Evolutionary conservation across 1,140 invertebrate species (phyloP).

Genomic region (Drosophila tsacasi): DNA sequence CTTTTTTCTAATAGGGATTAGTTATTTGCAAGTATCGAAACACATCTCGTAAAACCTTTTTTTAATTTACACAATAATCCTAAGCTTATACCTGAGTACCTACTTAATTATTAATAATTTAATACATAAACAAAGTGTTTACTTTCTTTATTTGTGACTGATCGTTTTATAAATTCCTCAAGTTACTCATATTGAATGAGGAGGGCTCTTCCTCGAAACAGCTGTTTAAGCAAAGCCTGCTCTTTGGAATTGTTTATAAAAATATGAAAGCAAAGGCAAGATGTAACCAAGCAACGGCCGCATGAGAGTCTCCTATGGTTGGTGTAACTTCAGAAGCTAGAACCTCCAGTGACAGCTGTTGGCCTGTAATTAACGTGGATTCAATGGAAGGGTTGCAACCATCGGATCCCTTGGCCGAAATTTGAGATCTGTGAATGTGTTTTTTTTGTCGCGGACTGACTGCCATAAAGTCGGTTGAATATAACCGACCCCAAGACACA

Average conservation of each 20-base stretch:
- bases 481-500: constrained; percentile 14
- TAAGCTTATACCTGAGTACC: not conserved
- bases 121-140: not conserved
- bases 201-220: not conserved
- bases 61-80: no score
- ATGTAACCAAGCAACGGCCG: not conserved
- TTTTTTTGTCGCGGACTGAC: constrained; percentile 22
- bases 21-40: not conserved
- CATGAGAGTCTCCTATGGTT: not conserved
- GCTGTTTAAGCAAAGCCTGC: constrained; percentile 1
- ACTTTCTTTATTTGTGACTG: not conserved
- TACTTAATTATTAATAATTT: not conserved
- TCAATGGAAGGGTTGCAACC: constrained; percentile 22
- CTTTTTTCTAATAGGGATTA: not conserved
- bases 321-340: constrained; percentile 9
- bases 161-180: not conserved
- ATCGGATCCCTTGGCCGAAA: constrained; percentile 57
- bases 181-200: not conserved
- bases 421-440: constrained; percentile 54
- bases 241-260: constrained; percentile 1
- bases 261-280: not conserved
- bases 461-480: constrained; percentile 58
- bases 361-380: constrained; percentile 29
- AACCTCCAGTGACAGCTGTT: constrained; percentile 9
- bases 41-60: not conserved